A percentile compares a stretch with the other conserved stretches of the same genome.
Evolutionary conservation across 2,888 invertebrate genomes (phyloP).

Genomic region (Augiades crinisus): DNA sequence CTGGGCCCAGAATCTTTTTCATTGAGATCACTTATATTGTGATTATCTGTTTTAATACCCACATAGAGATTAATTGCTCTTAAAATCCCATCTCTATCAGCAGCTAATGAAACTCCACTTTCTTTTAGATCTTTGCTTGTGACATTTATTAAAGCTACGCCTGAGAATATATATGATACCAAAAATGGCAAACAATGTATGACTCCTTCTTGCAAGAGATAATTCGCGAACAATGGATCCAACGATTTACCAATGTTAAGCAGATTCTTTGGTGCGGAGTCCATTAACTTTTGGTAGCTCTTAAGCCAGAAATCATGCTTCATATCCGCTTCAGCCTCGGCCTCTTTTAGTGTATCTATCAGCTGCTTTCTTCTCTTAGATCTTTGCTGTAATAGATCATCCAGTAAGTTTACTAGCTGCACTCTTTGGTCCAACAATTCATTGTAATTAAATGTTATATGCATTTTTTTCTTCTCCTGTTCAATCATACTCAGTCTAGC

Average conservation of each 20-base stretch:
- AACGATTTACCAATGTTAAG: constrained; percentile 82
- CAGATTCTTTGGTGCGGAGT: constrained; percentile 86
- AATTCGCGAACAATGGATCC: constrained; percentile 85
- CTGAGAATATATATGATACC: constrained; percentile 80
- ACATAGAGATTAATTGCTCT: constrained; percentile 83
- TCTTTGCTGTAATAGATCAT: constrained; percentile 86
- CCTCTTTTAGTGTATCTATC: constrained; percentile 84
- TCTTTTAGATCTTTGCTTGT: constrained; percentile 78
- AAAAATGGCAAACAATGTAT: constrained; percentile 89
- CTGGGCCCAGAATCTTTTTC: constrained; percentile 40
- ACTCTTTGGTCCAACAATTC: constrained; percentile 86
- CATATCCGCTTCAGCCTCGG: constrained; percentile 82
- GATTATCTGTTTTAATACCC: constrained; percentile 54
- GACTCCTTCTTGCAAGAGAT: constrained; percentile 86
- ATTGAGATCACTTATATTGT: constrained; percentile 40
- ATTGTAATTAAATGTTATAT: constrained; percentile 85
- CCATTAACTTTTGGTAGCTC: constrained; percentile 92
- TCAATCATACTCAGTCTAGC: constrained; percentile 87
- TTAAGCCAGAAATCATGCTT: constrained; percentile 86
- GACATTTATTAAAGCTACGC: constrained; percentile 74
- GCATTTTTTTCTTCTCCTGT: constrained; percentile 85
- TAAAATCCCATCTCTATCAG: constrained; percentile 83
- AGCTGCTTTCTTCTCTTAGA: constrained; percentile 84
- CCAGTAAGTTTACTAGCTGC: constrained; percentile 84
- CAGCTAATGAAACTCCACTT: constrained; percentile 78